Base-by-base conservation (phyloP, 2,888 invertebrate genomes). In the Diachrysia chrysitis region DNA sequence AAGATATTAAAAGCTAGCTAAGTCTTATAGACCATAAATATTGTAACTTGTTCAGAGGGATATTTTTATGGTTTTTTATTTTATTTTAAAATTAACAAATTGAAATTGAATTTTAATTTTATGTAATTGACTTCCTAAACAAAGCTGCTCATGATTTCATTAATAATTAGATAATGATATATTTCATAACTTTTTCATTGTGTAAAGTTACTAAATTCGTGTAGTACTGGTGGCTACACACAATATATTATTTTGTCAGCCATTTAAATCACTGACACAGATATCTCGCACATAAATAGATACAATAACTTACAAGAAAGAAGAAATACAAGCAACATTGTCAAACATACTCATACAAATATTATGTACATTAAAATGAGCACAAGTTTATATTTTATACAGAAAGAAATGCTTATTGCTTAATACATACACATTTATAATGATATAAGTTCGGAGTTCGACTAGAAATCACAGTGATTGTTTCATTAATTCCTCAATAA, bases 381-480 rank as follows among this genome's bases (percentile, higher is more conserved):
- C 90, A 91, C 86, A 88, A 83, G 73, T 85, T 87, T 78, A 66
- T 76, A 73, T 51, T 87, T 85, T 88, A 87, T 83, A 90, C 81
- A 89, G 82, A 86, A 79, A 90, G 86, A 93, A 92, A 93, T 93
- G 92, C 92, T 93, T 90, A 88, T 83, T 86, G 85, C 85, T 87
- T 87, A 86, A 83, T 82, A 87, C 82, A 87, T 86, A 86, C 75
- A 83, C 73, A 85, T 84, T 51, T 86, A 83, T 67, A 83, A 81
- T 81, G 80, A 84, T 84, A 84, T 84, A 89, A 90, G 86, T 89
- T 86, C 79, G 83, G 85, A 89, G 87, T 86, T 90, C 91, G 91
- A 92, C 92, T 93, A 92, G 92, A 92, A 92, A 92, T 93, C 92
- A 92, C 92, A 92, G 92, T 90, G 83, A 82, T 84, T 86, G 81